phyloP scores from a whole-genome alignment of 1,140 invertebrate genomes.

The Bombus cullumanus region DNA sequence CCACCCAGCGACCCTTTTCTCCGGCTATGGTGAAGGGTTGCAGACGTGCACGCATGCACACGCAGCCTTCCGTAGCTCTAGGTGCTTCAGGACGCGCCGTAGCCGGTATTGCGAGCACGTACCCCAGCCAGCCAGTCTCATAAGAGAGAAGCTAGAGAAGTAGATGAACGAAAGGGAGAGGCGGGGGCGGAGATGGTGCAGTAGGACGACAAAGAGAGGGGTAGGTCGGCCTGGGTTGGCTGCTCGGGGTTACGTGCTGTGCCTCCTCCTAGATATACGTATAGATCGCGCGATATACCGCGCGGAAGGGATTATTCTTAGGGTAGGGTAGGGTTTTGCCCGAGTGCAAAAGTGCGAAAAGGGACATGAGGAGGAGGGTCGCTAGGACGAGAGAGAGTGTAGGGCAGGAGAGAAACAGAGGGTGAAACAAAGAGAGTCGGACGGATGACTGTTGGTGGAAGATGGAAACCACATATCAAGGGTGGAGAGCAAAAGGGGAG shows the following conservation, averaged over 20 bases:
- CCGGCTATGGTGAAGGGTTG: constrained; percentile 64
- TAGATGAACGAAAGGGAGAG: constrained; percentile 23
- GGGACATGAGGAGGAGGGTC: constrained; percentile 60
- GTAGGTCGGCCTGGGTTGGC: constrained; percentile 56
- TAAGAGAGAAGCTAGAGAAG: constrained; percentile 39
- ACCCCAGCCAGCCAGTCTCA: constrained; percentile 33
- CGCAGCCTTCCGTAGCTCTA: constrained; percentile 41
- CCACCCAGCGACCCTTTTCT: constrained; percentile 77
- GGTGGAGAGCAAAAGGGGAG: constrained; percentile 56
- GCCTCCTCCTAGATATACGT: constrained; percentile 57
- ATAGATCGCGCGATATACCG: constrained; percentile 71
- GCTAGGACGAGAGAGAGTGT: constrained; percentile 56
- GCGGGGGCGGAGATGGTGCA: constrained; percentile 39
- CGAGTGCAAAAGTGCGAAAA: constrained; percentile 76
- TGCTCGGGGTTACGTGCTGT: constrained; percentile 49
- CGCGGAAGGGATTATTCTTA: constrained; percentile 73
- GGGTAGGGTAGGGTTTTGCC: constrained; percentile 70
- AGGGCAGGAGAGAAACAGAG: constrained; percentile 53
- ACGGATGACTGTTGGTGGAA: constrained; percentile 11
- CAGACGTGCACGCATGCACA: constrained; percentile 57
- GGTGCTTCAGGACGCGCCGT: constrained; percentile 57
- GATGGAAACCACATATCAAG: constrained; percentile 46
- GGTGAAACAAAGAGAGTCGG: constrained; percentile 37
- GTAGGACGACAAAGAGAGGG: constrained; percentile 55
- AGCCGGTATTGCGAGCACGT: constrained; percentile 35